These are phyloP conservation scores for Helleia helle DNA, from an alignment of 2,888 invertebrate genomes.

Conservation along the genomic window DNA sequence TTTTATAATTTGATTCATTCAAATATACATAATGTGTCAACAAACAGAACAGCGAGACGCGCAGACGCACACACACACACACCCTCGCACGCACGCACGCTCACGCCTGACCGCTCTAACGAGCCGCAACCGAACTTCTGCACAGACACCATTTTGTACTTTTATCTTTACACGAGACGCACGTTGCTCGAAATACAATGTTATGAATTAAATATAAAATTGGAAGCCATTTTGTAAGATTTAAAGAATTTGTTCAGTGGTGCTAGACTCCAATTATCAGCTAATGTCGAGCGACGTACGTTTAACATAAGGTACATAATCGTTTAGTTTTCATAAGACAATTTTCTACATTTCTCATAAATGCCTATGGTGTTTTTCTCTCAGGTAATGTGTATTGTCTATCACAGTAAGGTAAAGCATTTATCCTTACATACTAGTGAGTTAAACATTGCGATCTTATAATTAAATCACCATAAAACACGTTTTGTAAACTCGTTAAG, in stretches of 20 bases:
- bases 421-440: slow-evolving; percentile 73
- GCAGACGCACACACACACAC: slow-evolving; percentile 23
- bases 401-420: slow-evolving; percentile 72
- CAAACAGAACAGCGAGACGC: slow-evolving; percentile 70
- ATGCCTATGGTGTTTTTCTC: slow-evolving; percentile 54
- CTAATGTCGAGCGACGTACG: neutral
- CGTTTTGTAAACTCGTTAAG: slow-evolving; percentile 61
- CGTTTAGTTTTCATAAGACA: slow-evolving; percentile 36
- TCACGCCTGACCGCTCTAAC: too few relatives aligned
- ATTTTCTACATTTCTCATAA: slow-evolving; percentile 37
- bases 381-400: slow-evolving; percentile 62
- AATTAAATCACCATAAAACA: slow-evolving; percentile 66
- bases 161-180: slow-evolving; percentile 22
- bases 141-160: slow-evolving; percentile 70
- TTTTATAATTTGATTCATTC: slow-evolving; percentile 74
- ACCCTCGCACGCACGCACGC: slow-evolving; percentile 32
- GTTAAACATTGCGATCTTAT: slow-evolving; percentile 66
- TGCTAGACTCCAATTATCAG: slow-evolving; percentile 1
- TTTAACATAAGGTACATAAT: slow-evolving; percentile 9
- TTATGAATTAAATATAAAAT: too few relatives aligned
- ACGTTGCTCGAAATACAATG: slow-evolving; percentile 14
- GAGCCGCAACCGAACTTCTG: slow-evolving; percentile 67
- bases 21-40: slow-evolving; percentile 73
- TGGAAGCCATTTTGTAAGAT: too few relatives aligned
- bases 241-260: too few relatives aligned